phyloP scores from a whole-genome alignment of 2,888 invertebrate genomes.

The Pediacus dermestoides region DNA sequence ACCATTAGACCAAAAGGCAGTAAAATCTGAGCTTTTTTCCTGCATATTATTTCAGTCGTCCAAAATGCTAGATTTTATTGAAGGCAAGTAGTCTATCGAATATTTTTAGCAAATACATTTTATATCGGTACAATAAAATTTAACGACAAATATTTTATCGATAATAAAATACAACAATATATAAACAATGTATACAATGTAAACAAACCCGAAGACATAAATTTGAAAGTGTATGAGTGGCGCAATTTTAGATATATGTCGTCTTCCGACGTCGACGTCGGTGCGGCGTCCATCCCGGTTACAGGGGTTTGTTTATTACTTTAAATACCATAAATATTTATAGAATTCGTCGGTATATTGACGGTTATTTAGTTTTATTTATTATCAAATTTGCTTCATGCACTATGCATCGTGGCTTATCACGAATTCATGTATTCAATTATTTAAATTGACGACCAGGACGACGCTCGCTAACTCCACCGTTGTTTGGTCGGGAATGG shows the following conservation, averaged over 20 bases:
- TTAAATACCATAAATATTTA: slow-evolving; percentile 47
- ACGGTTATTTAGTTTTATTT: slow-evolving; percentile 51
- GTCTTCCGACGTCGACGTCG: too few relatives aligned
- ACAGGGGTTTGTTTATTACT: slow-evolving; percentile 38
- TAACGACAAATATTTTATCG: slow-evolving; percentile 34
- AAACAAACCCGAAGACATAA: slow-evolving; percentile 32
- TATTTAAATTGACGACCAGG: slow-evolving; percentile 49
- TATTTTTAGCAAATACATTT: slow-evolving; percentile 25
- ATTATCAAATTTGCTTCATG: slow-evolving; percentile 52
- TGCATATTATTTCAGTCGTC: too few relatives aligned
- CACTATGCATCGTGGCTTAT: slow-evolving; percentile 51
- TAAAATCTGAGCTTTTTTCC: too few relatives aligned
- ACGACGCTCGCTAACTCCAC: slow-evolving; percentile 33
- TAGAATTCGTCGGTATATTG: slow-evolving; percentile 43
- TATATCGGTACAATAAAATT: slow-evolving; percentile 26
- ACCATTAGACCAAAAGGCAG: too few relatives aligned
- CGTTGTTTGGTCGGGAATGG: slow-evolving; percentile 3
- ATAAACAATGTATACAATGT: slow-evolving; percentile 32
- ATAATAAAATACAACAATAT: slow-evolving; percentile 27
- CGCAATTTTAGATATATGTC: slow-evolving; percentile 30
- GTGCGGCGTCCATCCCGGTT: slow-evolving; percentile 25
- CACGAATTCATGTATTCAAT: slow-evolving; percentile 52
- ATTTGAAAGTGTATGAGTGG: slow-evolving; percentile 30
- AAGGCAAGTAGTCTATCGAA: too few relatives aligned
- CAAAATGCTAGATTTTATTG: too few relatives aligned